These are phyloP conservation scores for Meles meles DNA, from an alignment of 2,113 vertebrate genomes.

Conservation along the genomic window DNA sequence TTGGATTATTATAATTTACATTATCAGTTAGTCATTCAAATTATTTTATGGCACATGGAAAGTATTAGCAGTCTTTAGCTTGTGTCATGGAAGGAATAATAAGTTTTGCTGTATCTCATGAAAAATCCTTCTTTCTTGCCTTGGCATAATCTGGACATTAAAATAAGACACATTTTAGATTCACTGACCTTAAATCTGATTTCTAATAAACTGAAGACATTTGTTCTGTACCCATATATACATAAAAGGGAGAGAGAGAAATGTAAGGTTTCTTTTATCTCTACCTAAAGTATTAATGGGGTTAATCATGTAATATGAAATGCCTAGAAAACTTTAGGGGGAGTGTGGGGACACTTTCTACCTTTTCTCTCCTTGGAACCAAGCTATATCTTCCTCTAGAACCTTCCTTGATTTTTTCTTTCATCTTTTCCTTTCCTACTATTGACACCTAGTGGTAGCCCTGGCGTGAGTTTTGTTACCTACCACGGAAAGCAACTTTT, in stretches of 20 bases:
- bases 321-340: background rate
- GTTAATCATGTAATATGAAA: background rate
- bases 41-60: background rate
- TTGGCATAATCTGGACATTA: background rate
- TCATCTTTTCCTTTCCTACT: background rate
- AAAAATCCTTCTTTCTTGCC: background rate
- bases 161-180: background rate
- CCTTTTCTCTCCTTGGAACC: background rate
- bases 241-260: background rate
- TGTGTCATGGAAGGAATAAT: background rate
- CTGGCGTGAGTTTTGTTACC: background rate
- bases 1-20: slow-evolving; percentile 29
- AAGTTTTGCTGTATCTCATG: background rate
- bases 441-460: slow-evolving; percentile 58
- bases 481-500: background rate
- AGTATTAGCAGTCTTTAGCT: background rate
- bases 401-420: background rate
- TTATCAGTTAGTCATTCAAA: background rate
- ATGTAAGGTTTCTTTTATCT: background rate
- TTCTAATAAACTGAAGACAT: slow-evolving; percentile 4
- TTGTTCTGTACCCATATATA: background rate
- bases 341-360: background rate
- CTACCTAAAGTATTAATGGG: background rate
- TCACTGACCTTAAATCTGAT: background rate
- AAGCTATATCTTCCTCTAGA: background rate